Base-by-base conservation (phyloP, 1,140 invertebrate species). In the Teleopsis dalmanni region DNA sequence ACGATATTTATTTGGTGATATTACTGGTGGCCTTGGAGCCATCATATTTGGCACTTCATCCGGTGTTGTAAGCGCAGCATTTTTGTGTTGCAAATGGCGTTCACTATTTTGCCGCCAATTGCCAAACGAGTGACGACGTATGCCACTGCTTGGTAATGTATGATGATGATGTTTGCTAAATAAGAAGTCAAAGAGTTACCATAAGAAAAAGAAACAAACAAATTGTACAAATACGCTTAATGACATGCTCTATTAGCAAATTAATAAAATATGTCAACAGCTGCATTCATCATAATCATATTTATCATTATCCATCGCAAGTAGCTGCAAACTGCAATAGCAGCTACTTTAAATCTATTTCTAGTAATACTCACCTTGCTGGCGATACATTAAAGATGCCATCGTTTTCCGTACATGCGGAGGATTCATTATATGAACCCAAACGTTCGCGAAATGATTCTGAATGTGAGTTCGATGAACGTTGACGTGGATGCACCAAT, bases 31-130 rank as follows among this genome's bases (percentile, higher is more conserved):
- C 10, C 63, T 57, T 8, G 65, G 65, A 3, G 65, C 65, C 58
- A 69, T 50, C 62, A 69, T 66, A 53, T 54, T 64, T 42, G 65
- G 65, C 53, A 69, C 65, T 57, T 69, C 65, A 58, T 69, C 65
- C 51, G 63, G 60, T 14, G 60, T 57, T 9, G 51, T 59, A 51
- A 60, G 53, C n/a, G 10, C 35, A 47, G 50, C 56, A 36, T 55
- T 56, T 19, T 60, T 60, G 9, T 63, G 50, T 35, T 50, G 41
- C 23, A 41, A 42, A 31, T 54, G 51, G 16, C 48, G 53, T 29
- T 57, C 47, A 19, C 48, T 58, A 11, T 53, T 43, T 25, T 65
- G 64, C 37, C 58, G 56, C 64, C 61, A 69, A 56, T 69, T 69
- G 42, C 65, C 61, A 50, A 65, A 58, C 14, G 65, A 69, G 48